Conservation (phyloP, 2,888 invertebrate genomes). For the Plutella xylostella region DNA sequence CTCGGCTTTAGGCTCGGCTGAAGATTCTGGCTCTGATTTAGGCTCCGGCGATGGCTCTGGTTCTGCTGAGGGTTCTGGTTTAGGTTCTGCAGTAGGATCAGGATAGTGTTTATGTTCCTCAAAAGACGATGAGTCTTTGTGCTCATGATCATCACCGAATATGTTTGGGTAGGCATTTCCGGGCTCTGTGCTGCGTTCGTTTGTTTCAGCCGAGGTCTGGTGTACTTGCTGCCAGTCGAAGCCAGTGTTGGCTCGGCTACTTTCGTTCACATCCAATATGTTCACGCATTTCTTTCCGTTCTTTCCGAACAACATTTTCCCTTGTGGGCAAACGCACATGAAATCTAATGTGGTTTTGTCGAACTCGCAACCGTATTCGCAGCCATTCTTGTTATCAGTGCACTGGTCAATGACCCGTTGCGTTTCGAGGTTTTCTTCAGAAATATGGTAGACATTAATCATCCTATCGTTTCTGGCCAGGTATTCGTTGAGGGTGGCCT, state of each 20-base stretch:
- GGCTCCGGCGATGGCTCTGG: slow-evolving; percentile 5
- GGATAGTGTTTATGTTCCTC: too few species aligned
- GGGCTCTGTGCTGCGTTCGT: slow-evolving; percentile 38
- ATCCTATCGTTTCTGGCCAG: slow-evolving; percentile 62
- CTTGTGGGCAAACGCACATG: slow-evolving; percentile 73
- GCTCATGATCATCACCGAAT: slow-evolving; percentile 30
- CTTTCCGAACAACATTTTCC: slow-evolving; percentile 45
- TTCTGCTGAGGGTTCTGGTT: slow-evolving; percentile 13
- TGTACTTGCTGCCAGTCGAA: not conserved
- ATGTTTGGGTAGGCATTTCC: slow-evolving; percentile 43
- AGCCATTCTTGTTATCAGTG: slow-evolving; percentile 73
- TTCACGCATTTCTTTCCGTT: slow-evolving; percentile 55
- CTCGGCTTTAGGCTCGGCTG: slow-evolving; percentile 5
- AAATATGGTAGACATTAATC: slow-evolving; percentile 63
- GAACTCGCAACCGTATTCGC: slow-evolving; percentile 76
- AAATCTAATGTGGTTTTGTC: slow-evolving; percentile 73
- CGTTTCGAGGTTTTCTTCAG: slow-evolving; percentile 44
- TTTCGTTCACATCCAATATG: slow-evolving; percentile 28
- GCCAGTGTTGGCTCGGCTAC: not conserved
- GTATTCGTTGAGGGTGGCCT: slow-evolving; percentile 57
- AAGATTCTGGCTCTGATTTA: not conserved
- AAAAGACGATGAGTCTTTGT: too few species aligned
- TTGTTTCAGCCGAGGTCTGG: slow-evolving; percentile 30
- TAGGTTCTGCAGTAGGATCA: not conserved
- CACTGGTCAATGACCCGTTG: slow-evolving; percentile 73